A percentile compares a stretch with the other conserved stretches of the same genome.
Conservation (phyloP, 1,140 invertebrate species). For the Caenorhabditis tropicalis region DNA sequence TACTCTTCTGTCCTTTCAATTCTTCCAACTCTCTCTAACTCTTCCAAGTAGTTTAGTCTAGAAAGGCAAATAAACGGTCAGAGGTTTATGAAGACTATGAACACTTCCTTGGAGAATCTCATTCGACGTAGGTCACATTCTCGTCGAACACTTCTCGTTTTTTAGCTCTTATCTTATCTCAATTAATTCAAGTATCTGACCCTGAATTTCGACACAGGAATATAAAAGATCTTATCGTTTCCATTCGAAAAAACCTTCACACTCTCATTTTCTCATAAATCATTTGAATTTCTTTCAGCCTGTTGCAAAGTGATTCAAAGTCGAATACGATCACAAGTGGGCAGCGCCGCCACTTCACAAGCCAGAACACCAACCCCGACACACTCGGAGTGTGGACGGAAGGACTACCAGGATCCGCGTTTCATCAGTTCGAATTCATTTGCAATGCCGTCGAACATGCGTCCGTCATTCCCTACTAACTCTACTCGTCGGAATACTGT, state of each 20-base stretch:
- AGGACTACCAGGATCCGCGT: constrained; percentile 32
- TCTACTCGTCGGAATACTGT: neutral
- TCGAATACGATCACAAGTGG: constrained; percentile 20
- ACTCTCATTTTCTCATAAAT: neutral
- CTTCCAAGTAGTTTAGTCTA: neutral
- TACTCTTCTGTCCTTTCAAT: neutral
- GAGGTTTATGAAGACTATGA: too few relatives aligned
- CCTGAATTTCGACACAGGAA: neutral
- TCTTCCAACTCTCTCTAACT: neutral
- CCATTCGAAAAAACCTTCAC: neutral
- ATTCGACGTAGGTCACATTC: too few relatives aligned
- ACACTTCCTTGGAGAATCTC: neutral
- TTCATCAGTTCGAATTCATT: constrained; percentile 20
- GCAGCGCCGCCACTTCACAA: constrained; percentile 23
- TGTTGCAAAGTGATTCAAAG: constrained; percentile 34
- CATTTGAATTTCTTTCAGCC: constrained; percentile 2
- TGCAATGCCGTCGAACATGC: constrained; percentile 34
- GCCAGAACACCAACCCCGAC: constrained; percentile 15
- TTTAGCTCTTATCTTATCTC: neutral
- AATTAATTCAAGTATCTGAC: neutral
- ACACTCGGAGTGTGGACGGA: constrained; percentile 13
- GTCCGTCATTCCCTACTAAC: neutral
- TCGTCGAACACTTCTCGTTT: neutral
- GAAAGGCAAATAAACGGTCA: neutral
- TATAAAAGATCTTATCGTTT: neutral